Conservation (phyloP, 2,888 invertebrate genomes). For the Leucania comma region DNA sequence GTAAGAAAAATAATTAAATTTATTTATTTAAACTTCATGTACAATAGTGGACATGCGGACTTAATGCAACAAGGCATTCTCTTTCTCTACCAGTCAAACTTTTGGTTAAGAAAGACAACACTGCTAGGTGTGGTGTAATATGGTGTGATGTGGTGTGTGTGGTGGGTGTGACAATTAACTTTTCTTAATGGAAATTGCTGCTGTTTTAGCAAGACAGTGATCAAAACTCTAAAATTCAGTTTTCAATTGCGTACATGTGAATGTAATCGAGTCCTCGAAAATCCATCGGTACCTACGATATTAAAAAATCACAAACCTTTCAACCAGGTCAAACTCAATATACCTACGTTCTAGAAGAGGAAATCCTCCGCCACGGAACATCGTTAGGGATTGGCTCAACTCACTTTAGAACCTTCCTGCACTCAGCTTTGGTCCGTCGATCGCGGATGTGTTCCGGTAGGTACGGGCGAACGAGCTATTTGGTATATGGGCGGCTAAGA, state of each 20-base stretch:
- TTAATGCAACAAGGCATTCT: too few species aligned
- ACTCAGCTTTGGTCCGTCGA: slow-evolving; percentile 71
- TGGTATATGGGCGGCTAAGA: neutral
- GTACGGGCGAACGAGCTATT: neutral
- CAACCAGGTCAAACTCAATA: slow-evolving; percentile 3
- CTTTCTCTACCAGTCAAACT: too few species aligned
- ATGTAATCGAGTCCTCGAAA: neutral
- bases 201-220: too few species aligned
- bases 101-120: too few species aligned
- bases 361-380: slow-evolving; percentile 69
- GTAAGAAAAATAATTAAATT: too few species aligned
- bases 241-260: neutral
- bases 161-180: too few species aligned
- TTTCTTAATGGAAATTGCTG: too few species aligned
- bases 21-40: too few species aligned
- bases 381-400: slow-evolving; percentile 80
- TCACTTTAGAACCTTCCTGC: slow-evolving; percentile 80
- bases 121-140: too few species aligned
- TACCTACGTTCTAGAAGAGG: slow-evolving; percentile 50
- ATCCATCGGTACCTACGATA: neutral
- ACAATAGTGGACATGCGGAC: too few species aligned
- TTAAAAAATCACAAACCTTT: neutral
- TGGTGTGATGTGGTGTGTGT: too few species aligned
- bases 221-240: too few species aligned
- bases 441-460: slow-evolving; percentile 43